These are phyloP conservation scores for Ectemnius lituratus DNA, from an alignment of 2,888 invertebrate genomes.

Conservation along the genomic window DNA sequence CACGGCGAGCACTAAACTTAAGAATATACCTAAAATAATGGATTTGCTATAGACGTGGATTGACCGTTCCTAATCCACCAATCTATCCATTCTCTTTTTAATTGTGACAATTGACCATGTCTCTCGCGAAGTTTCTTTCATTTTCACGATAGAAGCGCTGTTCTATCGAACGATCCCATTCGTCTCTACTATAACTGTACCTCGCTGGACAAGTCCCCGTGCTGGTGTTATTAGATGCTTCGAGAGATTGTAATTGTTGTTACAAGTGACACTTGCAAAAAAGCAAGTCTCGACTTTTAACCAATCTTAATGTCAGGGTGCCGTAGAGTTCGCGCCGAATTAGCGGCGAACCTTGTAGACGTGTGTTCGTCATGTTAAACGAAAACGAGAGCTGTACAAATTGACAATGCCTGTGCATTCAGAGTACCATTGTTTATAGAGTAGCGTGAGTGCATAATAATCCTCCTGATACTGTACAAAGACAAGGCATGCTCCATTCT, in stretches of 20 bases:
- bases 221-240: conserved; percentile 1
- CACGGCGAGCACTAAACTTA: conserved; percentile 37
- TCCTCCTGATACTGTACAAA: neutral
- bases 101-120: neutral
- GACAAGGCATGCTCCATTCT: no score
- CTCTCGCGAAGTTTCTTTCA: no score
- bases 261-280: conserved; percentile 21
- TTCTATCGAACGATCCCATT: neutral
- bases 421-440: conserved; percentile 3
- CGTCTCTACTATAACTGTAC: conserved; percentile 13
- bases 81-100: conserved; percentile 13
- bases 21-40: conserved; percentile 21
- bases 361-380: neutral
- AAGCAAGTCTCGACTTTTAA: no score
- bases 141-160: no score
- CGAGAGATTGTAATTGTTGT: conserved; percentile 33
- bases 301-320: conserved; percentile 22
- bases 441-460: neutral
- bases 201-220: conserved; percentile 30
- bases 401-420: conserved; percentile 1
- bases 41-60: conserved; percentile 32
- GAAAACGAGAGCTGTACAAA: conserved; percentile 12
- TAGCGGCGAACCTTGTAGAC: neutral
- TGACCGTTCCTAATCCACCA: conserved; percentile 37
- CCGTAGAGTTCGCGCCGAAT: conserved; percentile 13